Base-by-base conservation (phyloP, 30 jellyfish, hydroid and myxozoan genomes). In the Hydractinia echinata region DNA sequence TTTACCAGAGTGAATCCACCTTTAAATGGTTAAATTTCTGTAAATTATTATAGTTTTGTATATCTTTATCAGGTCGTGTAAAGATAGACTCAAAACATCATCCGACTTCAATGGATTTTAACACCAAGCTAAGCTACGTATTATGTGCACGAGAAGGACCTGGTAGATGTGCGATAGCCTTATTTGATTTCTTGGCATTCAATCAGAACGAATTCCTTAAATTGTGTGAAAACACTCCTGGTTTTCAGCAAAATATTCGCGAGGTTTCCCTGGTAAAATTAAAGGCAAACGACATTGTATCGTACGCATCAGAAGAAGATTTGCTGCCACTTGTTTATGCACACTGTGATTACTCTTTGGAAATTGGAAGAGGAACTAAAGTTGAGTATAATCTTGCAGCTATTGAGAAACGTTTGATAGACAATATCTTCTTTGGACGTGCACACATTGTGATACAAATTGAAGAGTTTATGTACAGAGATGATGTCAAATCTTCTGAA, bases 291-390 rank as follows among this genome's bases (percentile, higher is more conserved):
- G 76, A 60, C 15, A 10, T 77, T 4, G 53, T 77, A 56, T 51
- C 13, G 18, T 77, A 77, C 76, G 49, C 76, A 53, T 80, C 74
- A 51, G 90, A 87, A 21, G 53, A 54, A 18, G 95, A 87, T 18
- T 85, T 87, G n/a, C 8, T 81, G n/a, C 95, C 95, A 58, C 56
- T 87, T 81, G 56, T 87, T 54, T 77, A 81, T 66, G 83, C 87
- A 8, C 89, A 87, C 67, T 87, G 95, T 74, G 89, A 83, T 60
- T 87, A 87, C 55, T 81, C 95, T 55, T 66, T 87, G 73, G 91
- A 77, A 49, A 76, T 87, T 54, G 95, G 95, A 19, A 81, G 80
- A 66, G 95, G 91, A 7, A 76, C 91, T 19, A 73, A 51, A 30
- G 69, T 87, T 66, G 95, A 87, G 15, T 81, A 87, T 48, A 87